Base-by-base conservation (phyloP, 2,797 vertebrate species). In the Tauraco hartlaubi region DNA sequence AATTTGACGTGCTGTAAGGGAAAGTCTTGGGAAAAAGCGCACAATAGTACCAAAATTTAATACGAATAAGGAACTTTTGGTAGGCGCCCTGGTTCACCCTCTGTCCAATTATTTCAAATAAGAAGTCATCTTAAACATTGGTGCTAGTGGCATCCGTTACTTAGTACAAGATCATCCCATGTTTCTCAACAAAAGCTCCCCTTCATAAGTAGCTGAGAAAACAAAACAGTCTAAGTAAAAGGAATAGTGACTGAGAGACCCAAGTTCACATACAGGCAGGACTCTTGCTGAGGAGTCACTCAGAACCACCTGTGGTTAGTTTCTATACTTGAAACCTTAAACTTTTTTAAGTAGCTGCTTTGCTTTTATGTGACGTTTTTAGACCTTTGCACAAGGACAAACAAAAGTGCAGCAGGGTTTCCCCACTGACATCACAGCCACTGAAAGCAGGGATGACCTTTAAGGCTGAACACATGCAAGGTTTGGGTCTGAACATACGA, bases 361-460 rank as follows among this genome's bases (percentile, higher is more conserved):
- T 88, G 55, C 71, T 93, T 81, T 81, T 43, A 51, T 80, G 77
- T 92, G 67, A 95, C 9, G 5, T 85, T 92, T 90, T 55, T 3
- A 91, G 81, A 94, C 85, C 80, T 95, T 94, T 69, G 4, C 61
- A 79, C 8, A n/a, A 78, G 71, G 23, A 61, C 80, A 94, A 58
- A 69, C 46, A 64, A 3, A 94, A 92, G 73, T 71, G 68, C 90
- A 92, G 56, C 86, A 92, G 95, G 68, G 91, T 92, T 95, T 97
- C 96, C 95, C 96, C 91, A 86, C 1, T 92, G 94, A 94, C 92
- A 96, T 90, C 94, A 96, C 41, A 90, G 41, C 63, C 82, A 55
- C 79, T 51, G 64, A 91, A 85, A 55, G 81, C 35, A 88, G 55
- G 63, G 73, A 56, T 94, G 92, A 96, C 94, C 94, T 96, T 96